Conservation (phyloP, 1,140 invertebrate species). For the Saccostrea echinata region DNA sequence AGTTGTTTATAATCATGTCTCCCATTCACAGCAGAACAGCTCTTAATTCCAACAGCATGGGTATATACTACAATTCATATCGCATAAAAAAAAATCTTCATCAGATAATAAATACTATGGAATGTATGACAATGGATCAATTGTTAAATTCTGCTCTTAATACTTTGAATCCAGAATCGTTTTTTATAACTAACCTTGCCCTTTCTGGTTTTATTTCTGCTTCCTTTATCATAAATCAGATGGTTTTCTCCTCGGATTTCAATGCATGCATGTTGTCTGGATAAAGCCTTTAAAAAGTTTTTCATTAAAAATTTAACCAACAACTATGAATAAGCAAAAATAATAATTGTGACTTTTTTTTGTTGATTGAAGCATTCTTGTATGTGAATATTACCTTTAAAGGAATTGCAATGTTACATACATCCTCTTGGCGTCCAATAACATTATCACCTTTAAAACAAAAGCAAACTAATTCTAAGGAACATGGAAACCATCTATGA, state of each 20-base stretch:
- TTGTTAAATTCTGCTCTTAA: too few species aligned
- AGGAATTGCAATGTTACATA: constrained; percentile 70
- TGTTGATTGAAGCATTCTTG: background rate
- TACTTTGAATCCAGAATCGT: too few species aligned
- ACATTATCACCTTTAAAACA: constrained; percentile 71
- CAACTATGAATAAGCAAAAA: background rate
- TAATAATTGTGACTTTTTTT: background rate
- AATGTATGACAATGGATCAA: too few species aligned
- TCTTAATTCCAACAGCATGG: too few species aligned
- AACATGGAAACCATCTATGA: too few species aligned
- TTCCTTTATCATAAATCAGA: constrained; percentile 74
- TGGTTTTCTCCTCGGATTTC: constrained; percentile 69
- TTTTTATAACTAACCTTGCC: constrained; percentile 67
- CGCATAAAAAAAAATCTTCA: too few species aligned
- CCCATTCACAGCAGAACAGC: too few species aligned
- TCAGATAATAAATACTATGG: too few species aligned
- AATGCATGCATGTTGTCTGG: constrained; percentile 75
- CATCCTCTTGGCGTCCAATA: constrained; percentile 67
- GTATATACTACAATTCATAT: too few species aligned
- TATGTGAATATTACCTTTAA: constrained; percentile 64
- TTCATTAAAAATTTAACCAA: background rate
- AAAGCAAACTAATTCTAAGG: background rate
- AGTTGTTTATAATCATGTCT: too few species aligned
- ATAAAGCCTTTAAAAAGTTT: constrained; percentile 63
- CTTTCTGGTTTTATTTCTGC: constrained; percentile 74